Evolutionary conservation across 2,797 vertebrate species (phyloP), one percentile per base, ranked within the genome.

Genomic region (Botia almorhae): DNA sequence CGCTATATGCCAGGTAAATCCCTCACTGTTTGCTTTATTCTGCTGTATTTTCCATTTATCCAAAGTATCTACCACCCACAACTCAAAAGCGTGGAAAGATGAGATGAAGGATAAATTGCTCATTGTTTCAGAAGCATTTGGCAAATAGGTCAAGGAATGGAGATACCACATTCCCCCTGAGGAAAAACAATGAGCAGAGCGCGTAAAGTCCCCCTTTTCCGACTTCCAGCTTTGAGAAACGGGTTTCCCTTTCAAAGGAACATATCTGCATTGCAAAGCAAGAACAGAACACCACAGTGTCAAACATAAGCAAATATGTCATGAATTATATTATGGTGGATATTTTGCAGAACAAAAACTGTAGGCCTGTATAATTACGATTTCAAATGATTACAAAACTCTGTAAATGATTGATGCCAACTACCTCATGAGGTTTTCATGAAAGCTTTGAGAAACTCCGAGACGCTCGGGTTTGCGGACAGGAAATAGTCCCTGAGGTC

Each of bases 71-170:
- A 74, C 77, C 77, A 72, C 72, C 68, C 50, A 63, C 78, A 68
- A 78, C 75, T 53, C 74, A 39, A 75, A 72, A 85, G 88, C 53
- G 69, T 80, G 87, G 84, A 89, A 85, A 85, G 81, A 90, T 74
- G 81, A 63, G 76, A 76, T 79, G 71, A 87, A 43, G 82, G 86
- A 93, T 93, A 91, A 93, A 93, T 90, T 55, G 69, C 78, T 82
- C 88, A 89, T 94, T 93, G 93, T 94, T 92, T 89, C 79, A 69
- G 87, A 90, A 86, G 85, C 85, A 85, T 88, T 88, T 90, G 90
- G 89, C 88, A 87, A 55, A 87, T 65, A 81, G 43, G 81, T 89
- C 82, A 85, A 87, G 87, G 87, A 89, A 87, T 82, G 83, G 83
- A 93, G 88, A 91, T 88, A 88, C 85, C 86, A 79, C 84, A 87